These are phyloP conservation scores for Trachelus stipa DNA, from an alignment of 2,888 invertebrate species.

Conservation along the genomic window DNA sequence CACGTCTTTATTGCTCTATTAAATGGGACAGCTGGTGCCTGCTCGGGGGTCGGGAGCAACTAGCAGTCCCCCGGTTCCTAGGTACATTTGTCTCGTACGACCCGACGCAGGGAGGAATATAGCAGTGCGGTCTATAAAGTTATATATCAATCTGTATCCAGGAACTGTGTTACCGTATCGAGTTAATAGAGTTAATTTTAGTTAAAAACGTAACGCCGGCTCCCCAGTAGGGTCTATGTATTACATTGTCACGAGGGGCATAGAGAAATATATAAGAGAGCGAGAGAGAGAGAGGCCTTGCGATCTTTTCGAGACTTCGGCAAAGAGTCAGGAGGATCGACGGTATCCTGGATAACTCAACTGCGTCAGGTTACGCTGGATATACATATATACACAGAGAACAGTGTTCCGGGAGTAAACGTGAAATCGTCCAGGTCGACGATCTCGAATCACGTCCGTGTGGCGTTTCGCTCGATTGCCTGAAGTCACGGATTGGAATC, in stretches of 20 bases:
- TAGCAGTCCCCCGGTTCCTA: constrained; percentile 6
- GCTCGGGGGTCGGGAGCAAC: constrained; percentile 29
- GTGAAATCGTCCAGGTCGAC: constrained; percentile 37
- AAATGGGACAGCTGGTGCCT: constrained; percentile 64
- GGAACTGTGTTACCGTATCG: constrained; percentile 29
- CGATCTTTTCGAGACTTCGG: background rate
- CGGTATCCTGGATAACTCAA: background rate
- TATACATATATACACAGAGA: background rate
- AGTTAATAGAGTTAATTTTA: constrained; percentile 52
- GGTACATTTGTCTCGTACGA: constrained; percentile 27
- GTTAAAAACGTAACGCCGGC: constrained; percentile 21
- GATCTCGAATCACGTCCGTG: constrained; percentile 33
- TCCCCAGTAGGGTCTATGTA: background rate
- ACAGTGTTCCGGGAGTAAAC: background rate
- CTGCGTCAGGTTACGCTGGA: background rate
- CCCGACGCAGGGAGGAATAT: constrained; percentile 16
- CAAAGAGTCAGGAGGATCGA: background rate
- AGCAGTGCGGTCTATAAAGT: constrained; percentile 42
- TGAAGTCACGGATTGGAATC: constrained; percentile 26
- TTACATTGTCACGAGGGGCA: background rate
- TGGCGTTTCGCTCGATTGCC: constrained; percentile 23
- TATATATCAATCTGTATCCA: constrained; percentile 43
- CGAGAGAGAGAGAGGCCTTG: constrained; percentile 3
- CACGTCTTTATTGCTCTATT: constrained; percentile 65
- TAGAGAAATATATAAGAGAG: background rate